phyloP scores from a whole-genome alignment of 2,888 invertebrate species.

The Dicycla oo region DNA sequence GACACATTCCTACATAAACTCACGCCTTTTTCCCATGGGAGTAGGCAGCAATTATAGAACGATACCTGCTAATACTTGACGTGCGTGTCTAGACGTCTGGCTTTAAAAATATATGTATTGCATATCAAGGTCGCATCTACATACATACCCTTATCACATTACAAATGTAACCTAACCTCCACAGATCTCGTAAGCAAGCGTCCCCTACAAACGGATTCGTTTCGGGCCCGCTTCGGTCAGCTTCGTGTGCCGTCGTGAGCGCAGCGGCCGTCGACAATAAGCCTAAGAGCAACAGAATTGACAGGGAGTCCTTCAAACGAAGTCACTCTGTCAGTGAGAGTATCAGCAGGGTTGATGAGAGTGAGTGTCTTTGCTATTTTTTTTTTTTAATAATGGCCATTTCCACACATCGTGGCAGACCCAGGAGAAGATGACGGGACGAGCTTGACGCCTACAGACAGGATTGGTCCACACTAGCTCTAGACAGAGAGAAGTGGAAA shows the following conservation, averaged over 20 bases:
- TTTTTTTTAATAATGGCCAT: no score
- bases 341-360: slow-evolving; percentile 84
- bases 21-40: not conserved
- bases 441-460: no score
- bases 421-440: no score
- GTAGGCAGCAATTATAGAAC: not conserved
- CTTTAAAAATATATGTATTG: not conserved
- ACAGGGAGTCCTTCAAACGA: slow-evolving; percentile 85
- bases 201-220: slow-evolving; percentile 85
- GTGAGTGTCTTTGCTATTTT: slow-evolving; percentile 72
- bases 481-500: no score
- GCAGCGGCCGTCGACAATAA: slow-evolving; percentile 77
- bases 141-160: slow-evolving; percentile 5
- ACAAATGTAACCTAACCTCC: slow-evolving; percentile 16
- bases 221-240: slow-evolving; percentile 84
- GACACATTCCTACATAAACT: not conserved
- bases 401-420: no score
- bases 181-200: slow-evolving; percentile 85
- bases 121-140: not conserved
- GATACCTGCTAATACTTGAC: not conserved
- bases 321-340: slow-evolving; percentile 88
- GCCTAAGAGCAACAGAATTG: slow-evolving; percentile 74
- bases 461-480: no score
- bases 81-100: not conserved
- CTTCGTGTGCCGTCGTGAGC: slow-evolving; percentile 85